phyloP scores from a whole-genome alignment of 1,140 invertebrate species.

The Holcopasites calliopsidis region DNA sequence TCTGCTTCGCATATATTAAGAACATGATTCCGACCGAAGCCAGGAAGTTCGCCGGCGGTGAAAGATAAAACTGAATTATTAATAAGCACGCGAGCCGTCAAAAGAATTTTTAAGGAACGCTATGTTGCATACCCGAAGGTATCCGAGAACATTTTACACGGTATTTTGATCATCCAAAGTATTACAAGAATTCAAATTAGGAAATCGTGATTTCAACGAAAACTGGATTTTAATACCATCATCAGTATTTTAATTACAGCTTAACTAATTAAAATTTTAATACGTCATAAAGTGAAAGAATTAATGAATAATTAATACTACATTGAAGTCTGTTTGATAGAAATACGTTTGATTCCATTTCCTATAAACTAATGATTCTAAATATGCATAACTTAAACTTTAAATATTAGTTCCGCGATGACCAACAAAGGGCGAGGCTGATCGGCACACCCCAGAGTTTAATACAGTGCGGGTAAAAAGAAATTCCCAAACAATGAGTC shows the following conservation, averaged over 20 bases:
- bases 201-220: too few species aligned
- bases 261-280: too few species aligned
- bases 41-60: background rate
- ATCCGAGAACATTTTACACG: slow-evolving; percentile 7
- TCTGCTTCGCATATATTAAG: slow-evolving; percentile 8
- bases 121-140: background rate
- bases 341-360: too few species aligned
- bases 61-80: slow-evolving; percentile 29
- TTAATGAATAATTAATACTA: too few species aligned
- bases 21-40: background rate
- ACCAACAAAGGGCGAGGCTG: background rate
- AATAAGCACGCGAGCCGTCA: slow-evolving; percentile 8
- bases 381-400: too few species aligned
- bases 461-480: background rate
- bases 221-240: too few species aligned
- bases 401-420: background rate
- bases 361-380: too few species aligned
- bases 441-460: background rate
- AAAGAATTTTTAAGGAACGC: slow-evolving; percentile 24
- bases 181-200: too few species aligned
- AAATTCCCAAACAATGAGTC: background rate
- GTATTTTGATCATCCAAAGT: background rate
- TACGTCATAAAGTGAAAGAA: too few species aligned
- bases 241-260: too few species aligned
- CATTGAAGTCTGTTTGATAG: too few species aligned